Base-by-base conservation (phyloP, 1,140 invertebrate species). In the Pinna nobilis region DNA sequence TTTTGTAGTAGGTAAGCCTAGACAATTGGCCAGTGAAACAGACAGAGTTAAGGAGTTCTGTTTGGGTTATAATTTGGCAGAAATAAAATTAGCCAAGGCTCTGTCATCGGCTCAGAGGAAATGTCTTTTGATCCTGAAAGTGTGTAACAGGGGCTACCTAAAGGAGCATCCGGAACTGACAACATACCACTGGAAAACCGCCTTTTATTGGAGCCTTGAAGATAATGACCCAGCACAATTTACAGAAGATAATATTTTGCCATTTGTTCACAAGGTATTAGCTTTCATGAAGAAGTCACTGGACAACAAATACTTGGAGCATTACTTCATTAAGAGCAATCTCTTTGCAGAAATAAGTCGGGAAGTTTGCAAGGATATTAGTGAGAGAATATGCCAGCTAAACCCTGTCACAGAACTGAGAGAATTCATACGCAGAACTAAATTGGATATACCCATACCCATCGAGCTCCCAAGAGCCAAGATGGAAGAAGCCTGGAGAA, bases 11-110 rank as follows among this genome's bases (percentile, higher is more conserved):
- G 69, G 59, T n/a, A 71, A 71, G 55, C 69, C 69, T 11, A 60
- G 59, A 25, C 33, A 35, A 35, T 18, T 55, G 7, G 64, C 41
- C n/a, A 23, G 11, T 13, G 49, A 71, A 0, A 33, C n/a, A 15
- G 15, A 20, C 3, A n/a, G n/a, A n/a, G n/a, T n/a, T n/a, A 71
- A 71, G 35, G 69, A 71, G 20, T 71, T 71, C 44, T 71, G 69
- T 32, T 37, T 71, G 5, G 59, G 57, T 1, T 71, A 49, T 25
- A 71, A 64, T 37, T 55, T 53, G 15, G 69, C 25, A 13, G 69
- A 71, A 53, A 63, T 71, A 35, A 71, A 41, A 41, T 20, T 63
- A 13, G 28, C 55, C 23, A 20, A 30, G 20, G n/a, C 55, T 3
- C 37, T 59, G 33, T 59, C 55, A 13, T 30, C 33, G 33, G 55